Conservation (phyloP, 2,888 invertebrate species). For the Adelphocoris suturalis region DNA sequence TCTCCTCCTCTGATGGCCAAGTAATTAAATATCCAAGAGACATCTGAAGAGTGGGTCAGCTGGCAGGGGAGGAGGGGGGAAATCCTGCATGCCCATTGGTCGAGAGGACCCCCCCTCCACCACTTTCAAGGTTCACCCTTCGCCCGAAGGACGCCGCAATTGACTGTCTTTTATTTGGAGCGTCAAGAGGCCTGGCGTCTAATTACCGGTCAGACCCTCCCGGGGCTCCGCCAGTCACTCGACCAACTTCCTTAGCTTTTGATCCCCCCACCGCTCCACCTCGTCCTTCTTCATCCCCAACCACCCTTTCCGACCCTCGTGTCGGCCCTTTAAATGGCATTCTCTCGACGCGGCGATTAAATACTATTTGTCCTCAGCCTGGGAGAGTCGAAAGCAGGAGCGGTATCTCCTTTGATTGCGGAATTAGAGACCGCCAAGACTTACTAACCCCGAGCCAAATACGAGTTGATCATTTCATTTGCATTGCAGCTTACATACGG, state of each 20-base stretch:
- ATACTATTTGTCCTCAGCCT: not conserved
- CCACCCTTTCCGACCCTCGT: not conserved
- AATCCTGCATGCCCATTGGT: constrained; percentile 27
- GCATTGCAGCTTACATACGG: too few species aligned
- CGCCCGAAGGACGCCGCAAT: constrained; percentile 16
- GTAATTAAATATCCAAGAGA: constrained; percentile 61
- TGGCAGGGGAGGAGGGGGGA: not conserved
- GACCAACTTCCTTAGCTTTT: constrained; percentile 36
- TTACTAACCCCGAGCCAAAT: too few species aligned
- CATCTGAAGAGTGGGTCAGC: constrained; percentile 28
- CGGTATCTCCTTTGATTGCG: not conserved
- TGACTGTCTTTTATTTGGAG: constrained; percentile 61
- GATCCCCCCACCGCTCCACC: not conserved
- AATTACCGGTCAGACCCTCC: constrained; percentile 46
- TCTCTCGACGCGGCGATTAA: not conserved
- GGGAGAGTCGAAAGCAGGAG: not conserved
- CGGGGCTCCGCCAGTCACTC: not conserved
- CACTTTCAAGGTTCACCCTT: not conserved
- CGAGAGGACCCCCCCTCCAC: not conserved
- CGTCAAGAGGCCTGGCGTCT: constrained; percentile 59
- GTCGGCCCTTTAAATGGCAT: constrained; percentile 27
- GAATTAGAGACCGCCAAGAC: not conserved
- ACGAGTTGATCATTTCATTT: too few species aligned
- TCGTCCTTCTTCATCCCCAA: not conserved
- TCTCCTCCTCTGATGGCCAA: constrained; percentile 54